Percentiles rank a stretch among this genome's conserved stretches.
phyloP scores from a whole-genome alignment of 2,888 invertebrate species.

The Automeris io region DNA sequence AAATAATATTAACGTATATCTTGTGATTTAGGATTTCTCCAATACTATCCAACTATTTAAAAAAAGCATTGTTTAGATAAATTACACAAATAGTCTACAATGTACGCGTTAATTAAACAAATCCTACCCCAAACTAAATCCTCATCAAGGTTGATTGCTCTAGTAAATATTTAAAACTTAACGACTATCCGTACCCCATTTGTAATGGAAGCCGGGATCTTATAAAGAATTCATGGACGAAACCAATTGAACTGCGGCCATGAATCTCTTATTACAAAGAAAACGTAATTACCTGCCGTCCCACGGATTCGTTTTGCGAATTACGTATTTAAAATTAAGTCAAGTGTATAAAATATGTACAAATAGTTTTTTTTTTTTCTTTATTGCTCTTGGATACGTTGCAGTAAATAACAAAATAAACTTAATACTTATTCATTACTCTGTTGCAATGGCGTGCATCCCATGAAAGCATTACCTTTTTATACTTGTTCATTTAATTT shows the following conservation, averaged over 20 bases:
- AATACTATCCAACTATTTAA: too few species aligned
- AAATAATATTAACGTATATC: too few species aligned
- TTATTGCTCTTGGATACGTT: too few species aligned
- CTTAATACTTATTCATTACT: too few species aligned
- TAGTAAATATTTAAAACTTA: slow-evolving; percentile 26
- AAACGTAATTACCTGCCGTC: slow-evolving; percentile 31
- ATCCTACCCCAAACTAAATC: slow-evolving; percentile 7
- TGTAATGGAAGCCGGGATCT: slow-evolving; percentile 27
- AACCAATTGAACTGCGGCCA: slow-evolving; percentile 33
- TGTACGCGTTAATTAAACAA: neutral
- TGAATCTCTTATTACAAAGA: slow-evolving; percentile 22
- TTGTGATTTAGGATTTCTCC: too few species aligned
- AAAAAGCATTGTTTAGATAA: neutral
- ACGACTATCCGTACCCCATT: slow-evolving; percentile 29
- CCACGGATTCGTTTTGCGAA: slow-evolving; percentile 15
- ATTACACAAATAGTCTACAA: too few species aligned
- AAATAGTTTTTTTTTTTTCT: too few species aligned
- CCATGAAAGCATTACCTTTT: too few species aligned
- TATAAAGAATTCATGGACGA: slow-evolving; percentile 44
- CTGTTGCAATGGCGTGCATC: too few species aligned
- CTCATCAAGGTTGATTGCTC: slow-evolving; percentile 16
- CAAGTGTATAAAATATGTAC: neutral
- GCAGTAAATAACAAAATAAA: too few species aligned
- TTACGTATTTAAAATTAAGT: slow-evolving; percentile 5
- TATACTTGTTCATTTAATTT: too few species aligned